Base-by-base conservation (phyloP, 2,113 vertebrate species). In the Tragulus kanchil region DNA sequence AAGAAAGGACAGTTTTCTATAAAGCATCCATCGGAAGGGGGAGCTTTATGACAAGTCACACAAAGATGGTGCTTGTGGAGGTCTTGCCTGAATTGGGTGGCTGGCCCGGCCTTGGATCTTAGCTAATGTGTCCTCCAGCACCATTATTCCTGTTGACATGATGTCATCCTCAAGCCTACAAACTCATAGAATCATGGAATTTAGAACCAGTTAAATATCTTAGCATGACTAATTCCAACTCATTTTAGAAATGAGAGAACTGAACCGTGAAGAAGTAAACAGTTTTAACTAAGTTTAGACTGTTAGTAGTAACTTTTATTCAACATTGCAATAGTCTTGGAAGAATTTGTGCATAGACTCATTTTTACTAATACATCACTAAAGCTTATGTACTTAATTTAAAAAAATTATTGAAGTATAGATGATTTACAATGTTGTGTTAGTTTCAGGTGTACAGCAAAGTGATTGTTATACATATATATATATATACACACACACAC, bases 281-380 rank as follows among this genome's bases (percentile, higher is more conserved):
- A 69, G 48, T 79, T 86, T 75, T 67, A 13, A 26, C 62, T 13
- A 91, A 89, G 62, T 64, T 94, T 89, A 61, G 12, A 78, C 42
- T 58, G 19, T 45, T 87, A 93, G 91, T 91, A n/a, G 62, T 59
- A 77, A 59, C 73, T 58, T 75, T 96, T 59, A 82, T 82, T 89
- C 90, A 89, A 45, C 73, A 26, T 61, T 15, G 73, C 56, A 69
- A 56, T 45, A 93, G 78, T 92, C 6, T 50, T 95, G 82, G 61
- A 59, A 65, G 84, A 56, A 56, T 91, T 93, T 83, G 23, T 89
- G 92, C 71, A 79, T 36, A 56, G 23, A 36, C 16, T 1, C 16
- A 21, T n/a, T 84, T 89, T 96, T 91, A 50, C 17, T 78, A 93
- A 36, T 42, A 1, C 3, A 50, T 75, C 21, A 36, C 21, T 96